Evolutionary conservation across 1,140 invertebrate species (phyloP), one percentile per base, ranked within the genome.

Genomic region (Drosophila quadrilineata): DNA sequence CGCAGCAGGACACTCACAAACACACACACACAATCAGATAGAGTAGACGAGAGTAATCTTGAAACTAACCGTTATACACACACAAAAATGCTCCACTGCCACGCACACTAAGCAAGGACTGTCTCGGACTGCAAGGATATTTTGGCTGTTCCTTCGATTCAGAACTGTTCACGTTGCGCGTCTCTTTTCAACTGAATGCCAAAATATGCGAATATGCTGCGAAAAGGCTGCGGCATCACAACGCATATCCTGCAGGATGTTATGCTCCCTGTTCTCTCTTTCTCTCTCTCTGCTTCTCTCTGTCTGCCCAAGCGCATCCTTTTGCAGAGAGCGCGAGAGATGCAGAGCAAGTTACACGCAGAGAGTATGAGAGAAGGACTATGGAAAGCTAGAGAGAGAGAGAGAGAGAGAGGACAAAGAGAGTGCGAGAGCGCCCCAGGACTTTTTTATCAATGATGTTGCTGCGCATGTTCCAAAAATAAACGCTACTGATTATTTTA

Each of bases 51-150:
- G 22, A 50, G 3, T 22, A 35, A 43, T 67, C 31, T 46, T 56
- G n/a, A 33, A 59, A 84, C 77, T 72, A 67, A 84, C 77, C 79
- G 77, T 85, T 84, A 84, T 84, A 84, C 77, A 84, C 77, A 85
- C 77, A 85, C 60, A 85, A 74, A n/a, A 62, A 45, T 46, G 26
- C 26, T 65, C 26, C 16, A 43, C 21, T 16, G 24, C 22, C 45
- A 43, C 45, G 14, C 64, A 62, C 41, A 63, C 58, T 26, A 53
- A 49, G 16, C 3, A 46, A 49, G 53, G 22, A 53, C 46, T 46
- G 41, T 31, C 41, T 53, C 28, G 10, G 33, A 24, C 33, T 38
- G 36, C 3, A 48, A 54, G 50, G 21, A 33, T 38, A 35, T 46
- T 43, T 38, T 29, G 19, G 48, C 60, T 22, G 71, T 67, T 49